Conservation (phyloP, 2,113 vertebrate genomes). For the Colistium nudipinnis region DNA sequence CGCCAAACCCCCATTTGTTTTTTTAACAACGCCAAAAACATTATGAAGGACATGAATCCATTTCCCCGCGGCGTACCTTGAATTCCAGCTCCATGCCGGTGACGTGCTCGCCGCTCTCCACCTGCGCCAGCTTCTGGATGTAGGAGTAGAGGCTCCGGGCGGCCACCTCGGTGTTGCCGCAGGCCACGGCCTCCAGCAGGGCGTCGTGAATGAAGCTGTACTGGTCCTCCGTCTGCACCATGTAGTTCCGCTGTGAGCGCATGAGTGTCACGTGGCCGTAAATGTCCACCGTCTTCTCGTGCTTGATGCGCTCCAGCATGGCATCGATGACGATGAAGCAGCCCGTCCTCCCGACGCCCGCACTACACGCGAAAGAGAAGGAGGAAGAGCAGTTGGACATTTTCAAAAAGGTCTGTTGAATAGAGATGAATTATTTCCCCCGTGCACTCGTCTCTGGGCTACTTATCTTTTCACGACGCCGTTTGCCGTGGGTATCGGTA, state of each 20-base stretch:
- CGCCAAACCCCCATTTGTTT: not conserved
- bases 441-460: not conserved
- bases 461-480: not conserved
- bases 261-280: conserved; percentile 98
- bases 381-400: not conserved
- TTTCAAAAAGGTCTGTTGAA: not conserved
- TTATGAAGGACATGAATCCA: not conserved
- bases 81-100: conserved; percentile 99
- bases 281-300: conserved; percentile 97
- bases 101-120: conserved; percentile 92
- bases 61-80: conserved; percentile 87
- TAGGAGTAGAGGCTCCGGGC: conserved; percentile 95
- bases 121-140: conserved; percentile 95
- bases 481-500: conserved; percentile 9
- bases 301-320: conserved; percentile 97
- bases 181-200: conserved; percentile 95
- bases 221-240: conserved; percentile 99
- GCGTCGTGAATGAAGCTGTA: conserved; percentile 99
- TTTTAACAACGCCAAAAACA: not conserved
- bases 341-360: conserved; percentile 93
- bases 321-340: conserved; percentile 98
- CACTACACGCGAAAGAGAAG: conserved; percentile 74
- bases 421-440: not conserved
- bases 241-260: conserved; percentile 97
- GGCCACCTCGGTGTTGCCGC: conserved; percentile 95